Percentiles rank a stretch among this genome's conserved stretches.
These are phyloP conservation scores for Mycalesis mineus DNA, from an alignment of 2,888 invertebrate genomes.

Conservation along the genomic window DNA sequence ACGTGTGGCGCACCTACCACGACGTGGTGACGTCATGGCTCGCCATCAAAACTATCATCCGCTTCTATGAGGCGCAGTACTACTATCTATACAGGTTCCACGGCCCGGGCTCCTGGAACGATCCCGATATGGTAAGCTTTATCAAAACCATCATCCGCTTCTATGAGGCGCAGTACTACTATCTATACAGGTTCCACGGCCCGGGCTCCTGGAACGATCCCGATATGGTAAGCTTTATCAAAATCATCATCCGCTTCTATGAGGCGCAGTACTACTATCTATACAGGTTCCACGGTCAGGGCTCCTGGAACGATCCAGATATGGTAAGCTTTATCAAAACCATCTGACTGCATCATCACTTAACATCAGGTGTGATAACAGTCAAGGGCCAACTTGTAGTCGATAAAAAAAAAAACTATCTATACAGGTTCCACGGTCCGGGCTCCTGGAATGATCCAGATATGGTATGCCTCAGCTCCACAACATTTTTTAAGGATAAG, in stretches of 20 bases:
- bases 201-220: constrained; percentile 86
- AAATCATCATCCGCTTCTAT: constrained; percentile 57
- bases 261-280: constrained; percentile 63
- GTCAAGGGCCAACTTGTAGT: no score
- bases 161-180: constrained; percentile 66
- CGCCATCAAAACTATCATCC: constrained; percentile 71
- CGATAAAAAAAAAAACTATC: no score
- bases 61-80: constrained; percentile 69
- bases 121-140: constrained; percentile 82
- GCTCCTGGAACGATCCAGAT: constrained; percentile 86
- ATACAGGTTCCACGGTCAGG: constrained; percentile 77
- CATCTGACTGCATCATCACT: no score
- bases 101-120: constrained; percentile 85
- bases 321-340: constrained; percentile 71
- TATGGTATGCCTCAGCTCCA: constrained; percentile 79
- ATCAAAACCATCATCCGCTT: constrained; percentile 39
- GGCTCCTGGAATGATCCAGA: constrained; percentile 87
- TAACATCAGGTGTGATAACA: no score
- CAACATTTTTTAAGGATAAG: no score
- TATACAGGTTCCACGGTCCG: constrained; percentile 77
- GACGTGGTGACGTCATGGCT: constrained; percentile 80
- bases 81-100: constrained; percentile 69
- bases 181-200: constrained; percentile 72
- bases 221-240: constrained; percentile 78
- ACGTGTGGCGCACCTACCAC: constrained; percentile 83